phyloP scores from a whole-genome alignment of 1,140 invertebrate genomes.

The Thaumatotibia leucotreta region DNA sequence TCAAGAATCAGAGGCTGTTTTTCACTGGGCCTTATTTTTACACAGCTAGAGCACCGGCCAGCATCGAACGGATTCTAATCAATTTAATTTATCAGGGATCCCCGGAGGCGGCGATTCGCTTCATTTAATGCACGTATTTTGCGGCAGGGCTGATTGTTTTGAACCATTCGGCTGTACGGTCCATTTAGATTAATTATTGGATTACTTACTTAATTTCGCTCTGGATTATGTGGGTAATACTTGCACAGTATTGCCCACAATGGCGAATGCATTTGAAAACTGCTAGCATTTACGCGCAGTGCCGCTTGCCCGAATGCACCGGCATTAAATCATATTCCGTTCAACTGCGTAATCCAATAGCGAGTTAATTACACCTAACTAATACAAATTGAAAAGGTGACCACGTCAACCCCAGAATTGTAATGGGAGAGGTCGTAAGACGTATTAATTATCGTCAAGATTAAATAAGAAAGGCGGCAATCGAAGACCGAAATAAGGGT shows the following conservation, averaged over 20 bases:
- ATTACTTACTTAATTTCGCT: conserved; percentile 75
- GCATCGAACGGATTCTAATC: conserved; percentile 74
- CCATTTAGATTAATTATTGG: conserved; percentile 77
- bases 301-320: not conserved
- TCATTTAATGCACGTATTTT: conserved; percentile 77
- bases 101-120: conserved; percentile 72
- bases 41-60: conserved; percentile 58
- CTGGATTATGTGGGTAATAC: conserved; percentile 51
- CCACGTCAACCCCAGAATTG: conserved; percentile 25
- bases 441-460: conserved; percentile 71
- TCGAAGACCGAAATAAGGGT: conserved; percentile 64
- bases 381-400: conserved; percentile 16
- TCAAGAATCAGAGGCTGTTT: conserved; percentile 58
- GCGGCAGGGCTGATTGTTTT: conserved; percentile 74
- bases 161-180: conserved; percentile 74
- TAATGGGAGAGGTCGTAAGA: conserved; percentile 30
- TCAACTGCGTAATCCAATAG: conserved; percentile 7
- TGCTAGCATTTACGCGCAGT: not conserved
- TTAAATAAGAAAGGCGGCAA: conserved; percentile 71
- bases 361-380: conserved; percentile 5
- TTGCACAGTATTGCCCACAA: not conserved
- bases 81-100: conserved; percentile 77
- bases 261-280: conserved; percentile 6
- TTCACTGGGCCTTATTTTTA: conserved; percentile 71
- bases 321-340: conserved; percentile 4